A percentile compares a stretch with the other conserved stretches of the same genome.
phyloP scores from a whole-genome alignment of 2,113 vertebrate species.

The Nyctibius bracteatus region DNA sequence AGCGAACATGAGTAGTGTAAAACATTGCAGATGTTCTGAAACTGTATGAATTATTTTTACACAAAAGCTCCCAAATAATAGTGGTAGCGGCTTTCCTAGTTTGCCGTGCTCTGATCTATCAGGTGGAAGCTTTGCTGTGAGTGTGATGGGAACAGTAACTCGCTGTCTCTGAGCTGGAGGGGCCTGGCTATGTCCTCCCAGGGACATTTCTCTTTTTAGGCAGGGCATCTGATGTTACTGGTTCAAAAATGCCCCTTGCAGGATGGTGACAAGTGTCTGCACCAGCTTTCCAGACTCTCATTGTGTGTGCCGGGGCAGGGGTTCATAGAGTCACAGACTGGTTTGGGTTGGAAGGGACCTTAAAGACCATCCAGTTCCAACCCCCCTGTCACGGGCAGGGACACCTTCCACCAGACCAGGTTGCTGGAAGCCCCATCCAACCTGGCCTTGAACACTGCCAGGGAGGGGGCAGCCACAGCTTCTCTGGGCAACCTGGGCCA shows the following conservation, averaged over 20 bases:
- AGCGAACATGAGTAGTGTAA: neutral
- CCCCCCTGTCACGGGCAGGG: too few relatives aligned
- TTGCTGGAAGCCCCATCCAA: too few relatives aligned
- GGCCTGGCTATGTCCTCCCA: neutral
- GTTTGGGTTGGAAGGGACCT: too few relatives aligned
- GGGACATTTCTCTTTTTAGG: neutral
- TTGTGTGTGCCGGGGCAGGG: neutral
- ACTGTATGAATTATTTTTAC: neutral
- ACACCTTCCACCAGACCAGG: too few relatives aligned
- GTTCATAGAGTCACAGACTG: too few relatives aligned
- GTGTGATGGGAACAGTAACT: neutral
- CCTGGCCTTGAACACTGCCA: too few relatives aligned
- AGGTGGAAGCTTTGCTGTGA: neutral
- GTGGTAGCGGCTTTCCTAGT: neutral
- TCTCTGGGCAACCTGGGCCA: too few relatives aligned
- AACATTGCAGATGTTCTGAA: neutral
- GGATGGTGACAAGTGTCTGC: neutral
- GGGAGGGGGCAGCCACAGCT: too few relatives aligned
- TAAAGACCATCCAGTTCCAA: too few relatives aligned
- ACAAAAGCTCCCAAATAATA: neutral
- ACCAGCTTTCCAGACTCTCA: neutral
- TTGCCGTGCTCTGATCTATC: fast-evolving
- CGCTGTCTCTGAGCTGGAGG: neutral
- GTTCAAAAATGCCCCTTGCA: neutral
- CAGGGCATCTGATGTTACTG: neutral